Base-by-base conservation (phyloP, 2,113 vertebrate species). In the Bathybates hornii region DNA sequence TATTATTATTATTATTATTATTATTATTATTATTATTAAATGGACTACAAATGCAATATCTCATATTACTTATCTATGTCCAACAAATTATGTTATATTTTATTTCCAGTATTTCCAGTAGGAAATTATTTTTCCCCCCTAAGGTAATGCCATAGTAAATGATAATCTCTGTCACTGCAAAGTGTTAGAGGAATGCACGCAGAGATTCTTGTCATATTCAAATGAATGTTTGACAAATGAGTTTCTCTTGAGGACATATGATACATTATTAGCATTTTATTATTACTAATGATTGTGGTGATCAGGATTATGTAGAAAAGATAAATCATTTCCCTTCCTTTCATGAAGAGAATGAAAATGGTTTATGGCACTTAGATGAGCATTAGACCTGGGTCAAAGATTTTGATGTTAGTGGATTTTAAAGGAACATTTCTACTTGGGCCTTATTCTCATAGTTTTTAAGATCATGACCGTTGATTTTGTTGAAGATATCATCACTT, bases 211-310 rank as follows among this genome's bases (percentile, higher is more conserved):
- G 79, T 87, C 54, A 11, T 78, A 90, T 93, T 91, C 83, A 93
- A 87, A 91, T 91, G 84, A 90, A 88, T 73, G 68, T 76, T 87
- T 95, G 96, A 95, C 91, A 94, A 95, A 96, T 89, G 90, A 86
- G 90, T 89, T 91, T 91, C 86, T 85, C 76, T 89, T 83, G 85
- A 93, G 94, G 92, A 93, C 89, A 90, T 91, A 91, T 84, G 89
- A 95, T 89, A 91, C 87, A 91, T 91, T 94, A 95, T 96, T 94
- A 94, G 86, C 88, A 93, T 95, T 95, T 90, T 94, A 93, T 93
- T 95, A 89, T 85, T 82, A 90, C 93, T 95, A 95, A 96, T 95
- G 94, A 94, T 92, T 91, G 95, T 90, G 90, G 92, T 93, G 95
- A 96, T 95, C 89, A 85, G 89, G 91, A 93, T 93, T 89, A 90